A percentile compares a stretch with the other conserved stretches of the same genome.
Conservation (phyloP, 92 coral and sea anemone genomes). For the Montipora capitata region DNA sequence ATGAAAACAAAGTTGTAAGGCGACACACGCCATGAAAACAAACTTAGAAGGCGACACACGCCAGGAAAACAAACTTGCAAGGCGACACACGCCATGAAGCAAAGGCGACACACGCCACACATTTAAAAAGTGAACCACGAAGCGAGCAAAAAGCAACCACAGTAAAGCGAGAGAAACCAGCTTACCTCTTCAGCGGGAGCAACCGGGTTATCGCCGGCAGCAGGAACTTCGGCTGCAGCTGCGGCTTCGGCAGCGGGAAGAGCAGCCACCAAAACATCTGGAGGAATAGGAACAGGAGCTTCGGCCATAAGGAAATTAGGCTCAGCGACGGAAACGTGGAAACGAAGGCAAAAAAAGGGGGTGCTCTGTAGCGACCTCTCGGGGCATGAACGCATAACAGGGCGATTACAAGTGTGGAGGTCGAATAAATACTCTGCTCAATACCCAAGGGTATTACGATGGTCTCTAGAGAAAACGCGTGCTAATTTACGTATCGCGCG, state of each 20-base stretch:
- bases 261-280: no score
- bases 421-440: constrained; percentile 8
- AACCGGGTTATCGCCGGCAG: constrained; percentile 1
- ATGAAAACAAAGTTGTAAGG: not conserved
- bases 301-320: constrained; percentile 1
- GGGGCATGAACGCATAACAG: no score
- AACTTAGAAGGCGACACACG: no score
- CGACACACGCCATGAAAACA: no score
- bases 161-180: not conserved
- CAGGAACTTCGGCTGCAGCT: not conserved
- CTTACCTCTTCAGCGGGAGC: constrained; percentile 9
- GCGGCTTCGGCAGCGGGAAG: no score
- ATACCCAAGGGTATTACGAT: not conserved
- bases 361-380: constrained; percentile 1
- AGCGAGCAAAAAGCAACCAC: not conserved
- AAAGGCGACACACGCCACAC: constrained; percentile 9
- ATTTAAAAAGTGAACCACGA: constrained; percentile 3
- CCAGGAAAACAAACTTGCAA: no score
- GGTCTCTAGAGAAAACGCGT: not conserved
- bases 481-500: not conserved
- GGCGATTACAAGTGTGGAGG: not conserved
- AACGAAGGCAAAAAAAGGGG: not conserved
- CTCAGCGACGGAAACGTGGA: constrained; percentile 1
- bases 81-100: no score
- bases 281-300: constrained; percentile 1